Base-by-base conservation (phyloP, 2,797 vertebrate genomes). In the Malurus leucopterus region DNA sequence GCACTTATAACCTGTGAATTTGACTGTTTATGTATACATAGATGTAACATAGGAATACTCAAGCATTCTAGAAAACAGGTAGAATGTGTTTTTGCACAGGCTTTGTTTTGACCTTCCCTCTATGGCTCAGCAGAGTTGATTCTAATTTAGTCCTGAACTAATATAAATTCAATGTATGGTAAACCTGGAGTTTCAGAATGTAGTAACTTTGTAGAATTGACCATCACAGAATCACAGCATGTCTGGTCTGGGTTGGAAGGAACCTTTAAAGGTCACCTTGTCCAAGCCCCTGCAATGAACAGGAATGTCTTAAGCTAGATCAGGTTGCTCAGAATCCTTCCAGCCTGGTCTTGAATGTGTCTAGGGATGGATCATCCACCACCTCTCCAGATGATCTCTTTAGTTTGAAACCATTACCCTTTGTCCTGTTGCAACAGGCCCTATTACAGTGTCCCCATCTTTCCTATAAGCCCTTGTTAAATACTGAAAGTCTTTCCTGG, bases 341-440 rank as follows among this genome's bases (percentile, higher is more conserved):
- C 57, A 63, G 19, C 26, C 13, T 75, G 57, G 38, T 21, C 16
- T 69, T 27, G 38, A 63, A 30, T 63, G 21, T 51, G 75, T 41
- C 29, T 15, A 57, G 24, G 38, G 18, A n/a, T n/a, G 64, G 57
- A 46, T 40, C 18, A 24, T 44, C 43, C 55, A 44, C n/a, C 16
- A 46, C 6, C 3, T 57, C 43, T 75, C 21, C 26, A 21, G n/a
- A 34, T 20, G 50, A 6, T 6, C 29, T 62, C 14, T 36, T 53
- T 18, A 17, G 27, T 47, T 75, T 30, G 14, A 57, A 63, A 15
- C 38, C 29, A 40, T 57, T 69, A 7, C 8, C 6, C 13, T 30
- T 54, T 51, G 18, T 51, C 38, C 38, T 30, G 1, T 50, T 0
- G 0, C 16, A 50, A 4, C 8, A 57, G 12, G 29, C n/a, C 29